Base-by-base conservation (phyloP, 1,140 invertebrate species). In the Trichonephila clavipes region DNA sequence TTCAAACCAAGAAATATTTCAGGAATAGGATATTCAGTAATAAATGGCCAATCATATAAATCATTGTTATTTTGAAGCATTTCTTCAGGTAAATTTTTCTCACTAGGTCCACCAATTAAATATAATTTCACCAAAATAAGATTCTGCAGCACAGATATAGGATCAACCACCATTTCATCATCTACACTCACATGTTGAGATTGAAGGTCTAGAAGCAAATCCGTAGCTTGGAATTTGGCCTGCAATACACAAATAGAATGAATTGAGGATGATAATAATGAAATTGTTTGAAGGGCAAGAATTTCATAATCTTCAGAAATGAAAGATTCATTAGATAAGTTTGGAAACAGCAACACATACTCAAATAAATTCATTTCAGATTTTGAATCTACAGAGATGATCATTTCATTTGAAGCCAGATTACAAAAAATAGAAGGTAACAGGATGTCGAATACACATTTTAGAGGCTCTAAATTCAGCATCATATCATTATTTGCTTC, bases 371-470 rank as follows among this genome's bases (percentile, higher is more conserved):
- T 21, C 51, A 19, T 89, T 34, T 81, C 51, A 18, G 59, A 62
- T 61, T 24, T 40, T 10, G 10, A 44, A 64, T 81, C 59, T 1
- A 16, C 16, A 88, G n/a, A 51, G n/a, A 2, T n/a, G 40, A 51
- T 40, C 4, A 91, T 62, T 81, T 93, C 92, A 28, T 5, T 81
- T 44, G 16, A 24, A 77, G 62, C 18, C 44, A 93, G 21, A 62
- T 88, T 69, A 62, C 83, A 62, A 88, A 93, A 93, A 19, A 93
- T 88, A 40, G 85, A 88, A n/a, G 92, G 66, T 19, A 88, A 19
- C 16, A 93, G 44, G 18, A 19, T 81, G 24, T 93, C 58, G 34
- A 93, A 44, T 19, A 93, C 28, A 44, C 5, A 51, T 64, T 82
- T 61, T 18, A 93, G 12, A 24, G 83, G 5, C 21, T 59, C 3